Evolutionary conservation across 1,140 invertebrate species (phyloP), one percentile per base, ranked within the genome.

Genomic region (Pollicipes pollicipes): DNA sequence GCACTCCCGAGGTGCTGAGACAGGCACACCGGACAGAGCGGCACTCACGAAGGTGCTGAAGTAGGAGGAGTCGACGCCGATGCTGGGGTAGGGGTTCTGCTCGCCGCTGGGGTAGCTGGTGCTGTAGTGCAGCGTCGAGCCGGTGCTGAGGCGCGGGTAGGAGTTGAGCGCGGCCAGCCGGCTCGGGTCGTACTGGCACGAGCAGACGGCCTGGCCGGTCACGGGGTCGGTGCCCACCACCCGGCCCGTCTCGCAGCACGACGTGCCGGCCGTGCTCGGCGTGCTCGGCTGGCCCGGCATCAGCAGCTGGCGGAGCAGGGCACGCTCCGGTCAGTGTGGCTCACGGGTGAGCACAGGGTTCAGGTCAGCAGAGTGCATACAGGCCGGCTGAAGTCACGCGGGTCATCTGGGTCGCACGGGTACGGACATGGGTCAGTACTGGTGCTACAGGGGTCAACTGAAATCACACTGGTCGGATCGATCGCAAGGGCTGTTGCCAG

Each of bases 181-280:
- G 21, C 45, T 21, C 45, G 45, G 24, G 78, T 94, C 93, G 83
- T 95, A 96, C 79, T 96, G 93, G 82, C 94, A 96, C 71, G 93
- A 95, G 82, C 93, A 97, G 67, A 96, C 90, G 26, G 91, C 91
- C 79, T 96, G 93, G n/a, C 94, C 94, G n/a, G 92, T 94, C 32
- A 95, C 89, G 0, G 93, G 93, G 80, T 97, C 93, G 58, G 92
- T 94, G 84, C 95, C 89, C 77, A 96, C 88, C 71, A 92, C 91
- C 70, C 93, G 86, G 27, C 92, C 93, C 73, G 91, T 92, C 78
- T 96, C 93, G 83, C 93, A 96, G 81, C 93, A 96, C n/a, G 88
- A 87, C 75, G 84, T 82, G 68, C 76, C 37, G 69, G 69, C 83
- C 74, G 17, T 21, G 13, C 2, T 24, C 6, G 45, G 2, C 45